These are phyloP conservation scores for Corythornis vintsioides DNA, from an alignment of 2,113 vertebrate species.

Conservation along the genomic window DNA sequence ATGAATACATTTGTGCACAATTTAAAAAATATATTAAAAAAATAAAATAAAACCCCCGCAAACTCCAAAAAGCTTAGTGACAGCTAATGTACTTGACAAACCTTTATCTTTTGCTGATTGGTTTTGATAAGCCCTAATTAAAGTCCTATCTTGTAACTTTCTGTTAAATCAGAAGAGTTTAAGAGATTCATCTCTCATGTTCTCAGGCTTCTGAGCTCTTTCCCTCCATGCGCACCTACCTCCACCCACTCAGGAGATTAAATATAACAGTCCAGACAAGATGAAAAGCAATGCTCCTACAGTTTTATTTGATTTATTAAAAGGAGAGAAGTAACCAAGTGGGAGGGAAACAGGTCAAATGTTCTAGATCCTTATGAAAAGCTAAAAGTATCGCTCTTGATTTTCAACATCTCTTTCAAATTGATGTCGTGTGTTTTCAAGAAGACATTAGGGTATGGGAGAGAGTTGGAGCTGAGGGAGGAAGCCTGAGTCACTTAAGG, in stretches of 20 bases:
- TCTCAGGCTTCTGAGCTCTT: constrained; percentile 24
- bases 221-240: constrained; percentile 2
- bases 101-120: constrained; percentile 30
- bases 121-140: constrained; percentile 64
- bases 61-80: not conserved
- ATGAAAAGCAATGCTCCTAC: constrained; percentile 50
- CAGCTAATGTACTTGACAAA: constrained; percentile 26
- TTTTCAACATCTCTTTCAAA: not conserved
- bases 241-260: constrained; percentile 30
- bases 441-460: not conserved
- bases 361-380: not conserved
- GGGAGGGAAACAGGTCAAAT: not conserved
- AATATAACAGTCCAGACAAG: constrained; percentile 45
- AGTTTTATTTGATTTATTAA: constrained; percentile 67
- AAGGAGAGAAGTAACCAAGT: constrained; percentile 33
- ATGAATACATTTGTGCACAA: constrained; percentile 54
- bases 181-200: constrained; percentile 55
- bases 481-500: not conserved
- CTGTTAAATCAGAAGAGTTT: constrained; percentile 42
- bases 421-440: not conserved
- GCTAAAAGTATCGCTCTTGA: not conserved
- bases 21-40: not conserved
- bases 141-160: constrained; percentile 43
- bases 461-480: not conserved
- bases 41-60: not conserved